A percentile compares a stretch with the other conserved stretches of the same genome.
phyloP scores from a whole-genome alignment of 2,888 invertebrate genomes.

The Dioctria rufipes region DNA sequence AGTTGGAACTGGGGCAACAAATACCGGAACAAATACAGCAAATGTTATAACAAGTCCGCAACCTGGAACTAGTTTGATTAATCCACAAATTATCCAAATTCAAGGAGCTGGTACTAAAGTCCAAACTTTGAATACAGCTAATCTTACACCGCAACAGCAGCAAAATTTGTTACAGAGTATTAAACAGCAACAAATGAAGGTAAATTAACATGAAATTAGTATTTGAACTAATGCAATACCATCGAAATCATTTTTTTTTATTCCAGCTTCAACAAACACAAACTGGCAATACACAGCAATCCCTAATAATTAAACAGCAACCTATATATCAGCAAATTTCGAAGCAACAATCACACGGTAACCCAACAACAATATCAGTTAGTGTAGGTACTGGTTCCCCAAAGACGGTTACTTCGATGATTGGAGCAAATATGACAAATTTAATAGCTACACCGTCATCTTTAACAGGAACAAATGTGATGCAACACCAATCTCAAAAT shows the following conservation, averaged over 20 bases:
- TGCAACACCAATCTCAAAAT: constrained; percentile 55
- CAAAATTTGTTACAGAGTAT: constrained; percentile 68
- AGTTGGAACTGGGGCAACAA: constrained; percentile 20
- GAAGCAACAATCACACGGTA: constrained; percentile 18
- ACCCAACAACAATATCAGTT: constrained; percentile 34
- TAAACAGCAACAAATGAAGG: constrained; percentile 64
- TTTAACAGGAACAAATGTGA: constrained; percentile 52
- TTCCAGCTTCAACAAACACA: constrained; percentile 32
- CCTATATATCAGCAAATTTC: constrained; percentile 55
- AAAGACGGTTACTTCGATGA: constrained; percentile 53
- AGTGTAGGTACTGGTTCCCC: constrained; percentile 47
- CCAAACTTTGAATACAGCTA: constrained; percentile 66
- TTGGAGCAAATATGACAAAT: constrained; percentile 47
- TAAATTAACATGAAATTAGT: neutral
- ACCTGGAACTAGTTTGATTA: constrained; percentile 56
- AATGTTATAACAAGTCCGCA: constrained; percentile 51
- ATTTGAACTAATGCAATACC: neutral
- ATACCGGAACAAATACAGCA: constrained; percentile 35
- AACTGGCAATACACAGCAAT: constrained; percentile 57
- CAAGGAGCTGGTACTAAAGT: constrained; percentile 61
- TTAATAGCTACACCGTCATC: constrained; percentile 45
- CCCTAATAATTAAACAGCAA: constrained; percentile 60
- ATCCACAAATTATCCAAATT: constrained; percentile 63
- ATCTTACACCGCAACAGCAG: constrained; percentile 68
- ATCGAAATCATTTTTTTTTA: neutral